phyloP scores from a whole-genome alignment of 2,113 vertebrate species.

The Emydocephalus ijimae region DNA sequence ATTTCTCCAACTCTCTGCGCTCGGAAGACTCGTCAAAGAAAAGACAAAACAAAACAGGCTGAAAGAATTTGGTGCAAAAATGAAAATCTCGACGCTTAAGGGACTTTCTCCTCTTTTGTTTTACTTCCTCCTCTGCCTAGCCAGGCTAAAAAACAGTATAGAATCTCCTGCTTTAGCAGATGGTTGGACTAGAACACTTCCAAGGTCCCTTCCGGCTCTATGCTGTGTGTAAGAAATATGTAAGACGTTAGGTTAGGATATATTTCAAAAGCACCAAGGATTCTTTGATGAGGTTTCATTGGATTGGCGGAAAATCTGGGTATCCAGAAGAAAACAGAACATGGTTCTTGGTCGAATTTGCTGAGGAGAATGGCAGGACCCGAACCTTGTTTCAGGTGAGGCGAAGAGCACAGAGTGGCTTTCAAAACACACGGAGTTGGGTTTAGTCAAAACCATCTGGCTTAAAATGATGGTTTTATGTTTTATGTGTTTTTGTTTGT shows the following conservation, averaged over 20 bases:
- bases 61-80: conserved; percentile 54
- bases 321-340: not conserved
- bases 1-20: conserved; percentile 35
- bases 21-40: conserved; percentile 48
- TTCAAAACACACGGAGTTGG: not conserved
- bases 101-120: not conserved
- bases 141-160: not conserved
- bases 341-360: not conserved
- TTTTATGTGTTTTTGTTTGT: too few relatives aligned
- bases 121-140: conserved; percentile 4
- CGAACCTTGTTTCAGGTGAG: not conserved
- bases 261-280: not conserved
- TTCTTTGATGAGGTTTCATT: conserved; percentile 20
- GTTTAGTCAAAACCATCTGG: not conserved
- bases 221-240: too few relatives aligned
- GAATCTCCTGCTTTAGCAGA: too few relatives aligned
- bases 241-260: not conserved
- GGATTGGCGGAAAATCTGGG: not conserved
- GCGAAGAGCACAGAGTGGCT: not conserved
- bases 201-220: too few relatives aligned
- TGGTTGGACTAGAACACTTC: too few relatives aligned
- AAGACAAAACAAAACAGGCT: conserved; percentile 11
- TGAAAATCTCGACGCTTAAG: conserved; percentile 34
- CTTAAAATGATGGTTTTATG: too few relatives aligned
- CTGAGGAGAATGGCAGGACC: not conserved